Evolutionary conservation across 92 coral and sea anemone genomes (phyloP), one percentile per base, ranked within the genome.

Genomic region (Anthopleura xanthogrammica): DNA sequence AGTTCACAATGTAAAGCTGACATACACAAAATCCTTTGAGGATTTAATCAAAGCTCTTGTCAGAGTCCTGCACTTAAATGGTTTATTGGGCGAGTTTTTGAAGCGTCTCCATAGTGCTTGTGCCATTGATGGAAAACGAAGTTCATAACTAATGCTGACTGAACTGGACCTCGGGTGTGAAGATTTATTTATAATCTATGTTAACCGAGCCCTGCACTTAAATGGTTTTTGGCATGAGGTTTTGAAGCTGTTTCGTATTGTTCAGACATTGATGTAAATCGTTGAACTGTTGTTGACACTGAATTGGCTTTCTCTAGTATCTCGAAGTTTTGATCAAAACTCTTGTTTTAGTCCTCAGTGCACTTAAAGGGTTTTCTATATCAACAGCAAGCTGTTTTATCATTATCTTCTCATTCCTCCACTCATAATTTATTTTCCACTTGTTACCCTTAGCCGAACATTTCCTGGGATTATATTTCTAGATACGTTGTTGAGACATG

Each of bases 41-140:
- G 74, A 68, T 68, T 68, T 68, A 68, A 68, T 68, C 12, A 24
- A 68, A 68, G 16, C 74, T 29, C 41, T 36, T 68, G 74, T 68
- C 74, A 29, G 5, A 68, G 42, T 68, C 42, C 41, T 68, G 74
- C 46, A 29, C 74, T 68, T 68, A 68, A 68, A 29, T 2, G 43
- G 74, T 68, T 68, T 68, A 68, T 68, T 68, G 41, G 42, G 7
- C 16, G 74, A 68, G 74, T 24, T 68, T 68, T 68, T 68, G 74
- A 29, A 29, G 74, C 74, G 43, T 36, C 74, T 36, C 74, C 74
- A 68, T 68, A 68, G 74, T 14, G 74, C 12, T 36, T 12, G 29
- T 20, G 41, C 41, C 5, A 68, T 23, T 68, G 74, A 68, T 68
- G 16, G 16, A 36, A 68, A 24, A 68, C 4, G 16, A 42, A 68